A percentile compares a stretch with the other conserved stretches of the same genome.
Conservation (phyloP, 2,113 vertebrate genomes). For the Mus musculus region GRCm39 chr14:49801501-49802000, state of each 20-base stretch:
- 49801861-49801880: too few species aligned
- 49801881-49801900: too few species aligned
- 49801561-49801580: not conserved
- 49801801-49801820: not conserved
- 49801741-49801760: not conserved
- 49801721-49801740: slow-evolving; percentile 19
- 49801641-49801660: slow-evolving; percentile 13
- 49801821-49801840: not conserved
- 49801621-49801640: not conserved
- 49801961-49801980: too few species aligned
- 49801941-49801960: too few species aligned
- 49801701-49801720: not conserved
- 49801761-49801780: slow-evolving; percentile 13
- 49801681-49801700: not conserved
- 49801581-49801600: not conserved
- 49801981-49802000: too few species aligned
- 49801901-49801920: too few species aligned
- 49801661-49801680: not conserved
- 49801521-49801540: slow-evolving; percentile 12
- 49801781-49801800: slow-evolving; percentile 47
- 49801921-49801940: too few species aligned
- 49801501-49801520: not conserved
- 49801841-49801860: not conserved
- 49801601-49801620: too few species aligned
- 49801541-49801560: not conserved